Evolutionary conservation across 2,888 invertebrate species (phyloP).

Genomic region (Apamea anceps): DNA sequence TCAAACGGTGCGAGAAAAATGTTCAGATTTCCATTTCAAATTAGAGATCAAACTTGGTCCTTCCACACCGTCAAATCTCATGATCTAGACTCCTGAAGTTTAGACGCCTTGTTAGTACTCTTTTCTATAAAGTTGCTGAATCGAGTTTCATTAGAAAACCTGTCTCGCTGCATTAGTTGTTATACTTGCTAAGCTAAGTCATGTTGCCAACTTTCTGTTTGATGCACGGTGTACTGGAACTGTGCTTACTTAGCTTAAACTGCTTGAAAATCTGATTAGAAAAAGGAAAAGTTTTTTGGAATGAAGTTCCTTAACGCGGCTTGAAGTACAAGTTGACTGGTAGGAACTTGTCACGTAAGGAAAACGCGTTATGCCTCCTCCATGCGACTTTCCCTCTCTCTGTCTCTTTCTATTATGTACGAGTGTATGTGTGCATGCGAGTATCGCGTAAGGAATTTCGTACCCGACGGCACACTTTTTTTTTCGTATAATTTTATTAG

Average conservation of each 20-base stretch:
- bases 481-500: background rate
- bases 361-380: background rate
- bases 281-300: background rate
- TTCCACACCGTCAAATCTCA: constrained; percentile 9
- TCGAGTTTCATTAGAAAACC: constrained; percentile 8
- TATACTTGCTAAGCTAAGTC: background rate
- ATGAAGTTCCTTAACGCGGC: background rate
- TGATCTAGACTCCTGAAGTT: constrained; percentile 29
- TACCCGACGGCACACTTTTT: background rate
- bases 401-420: background rate
- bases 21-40: constrained; percentile 50
- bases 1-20: constrained; percentile 22
- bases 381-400: background rate
- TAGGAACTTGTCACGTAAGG: background rate
- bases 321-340: no score
- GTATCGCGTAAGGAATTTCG: background rate
- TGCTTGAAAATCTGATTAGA: background rate
- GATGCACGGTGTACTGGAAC: background rate
- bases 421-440: background rate
- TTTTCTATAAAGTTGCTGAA: constrained; percentile 12
- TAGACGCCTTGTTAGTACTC: constrained; percentile 2
- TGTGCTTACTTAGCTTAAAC: background rate
- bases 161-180: constrained; percentile 10
- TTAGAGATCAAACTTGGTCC: constrained; percentile 44
- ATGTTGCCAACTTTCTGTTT: constrained; percentile 27